Evolutionary conservation across 2,888 invertebrate species (phyloP), one percentile per base, ranked within the genome.

Genomic region (Copidosoma aretas): DNA sequence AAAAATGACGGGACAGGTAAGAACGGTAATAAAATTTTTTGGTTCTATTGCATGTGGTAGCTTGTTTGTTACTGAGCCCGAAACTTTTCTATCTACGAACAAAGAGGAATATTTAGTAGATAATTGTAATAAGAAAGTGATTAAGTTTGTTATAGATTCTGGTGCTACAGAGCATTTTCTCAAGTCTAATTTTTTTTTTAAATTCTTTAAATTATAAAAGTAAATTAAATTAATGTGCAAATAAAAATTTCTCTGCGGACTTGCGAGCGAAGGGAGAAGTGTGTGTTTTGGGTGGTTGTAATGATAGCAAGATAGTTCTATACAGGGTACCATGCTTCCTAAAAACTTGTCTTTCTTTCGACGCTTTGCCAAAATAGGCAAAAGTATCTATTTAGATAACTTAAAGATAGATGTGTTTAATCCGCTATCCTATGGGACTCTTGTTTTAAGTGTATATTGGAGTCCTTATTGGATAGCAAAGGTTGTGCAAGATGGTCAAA

Each of bases 131-230:
- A n/a, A n/a, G n/a, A n/a, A n/a, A n/a, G n/a, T n/a, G n/a, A n/a
- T n/a, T n/a, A 67, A 72, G 46, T 74, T 74, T 60, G 15, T 17
- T n/a, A n/a, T n/a, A n/a, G n/a, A n/a, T n/a, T n/a, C n/a, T n/a
- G n/a, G n/a, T n/a, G n/a, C n/a, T n/a, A 75, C 75, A 19, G 73
- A 73, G 25, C 75, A 75, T 54, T 41, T 75, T 12, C 71, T 73
- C 17, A 76, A 75, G 61, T 70, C 68, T 19, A 73, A 65, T 51
- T 58, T n/a, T 32, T 71, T 73, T 56, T 74, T 74, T 49, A 72
- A 70, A 71, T 61, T 59, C 1, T 73, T 75, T 61, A 59, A 72
- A 60, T 24, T 54, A 46, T 17, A 62, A 73, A 46, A 62, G 59
- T 10, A 64, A 68, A 52, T 56, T 52, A 60, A 74, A 74, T 54